A percentile compares a stretch with the other conserved stretches of the same genome.
phyloP scores from a whole-genome alignment of 2,888 invertebrate species.

The Andrena bicolor region DNA sequence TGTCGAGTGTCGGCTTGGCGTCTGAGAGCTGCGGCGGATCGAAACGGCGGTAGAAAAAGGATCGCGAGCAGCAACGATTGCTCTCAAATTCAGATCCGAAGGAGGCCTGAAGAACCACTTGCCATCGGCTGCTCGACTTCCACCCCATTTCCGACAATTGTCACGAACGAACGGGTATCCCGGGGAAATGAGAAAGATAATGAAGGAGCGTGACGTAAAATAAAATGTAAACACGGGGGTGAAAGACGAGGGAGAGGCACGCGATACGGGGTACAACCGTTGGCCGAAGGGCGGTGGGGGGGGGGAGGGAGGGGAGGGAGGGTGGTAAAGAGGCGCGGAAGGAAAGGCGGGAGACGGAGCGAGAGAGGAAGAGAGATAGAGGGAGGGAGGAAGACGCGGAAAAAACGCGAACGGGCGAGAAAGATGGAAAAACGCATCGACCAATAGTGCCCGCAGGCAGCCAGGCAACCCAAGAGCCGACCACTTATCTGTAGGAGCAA shows the following conservation, averaged over 20 bases:
- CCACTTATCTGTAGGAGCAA: slow-evolving; percentile 84
- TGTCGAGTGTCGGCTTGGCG: background rate
- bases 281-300: slow-evolving; percentile 12
- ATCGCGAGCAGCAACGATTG: slow-evolving; percentile 50
- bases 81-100: slow-evolving; percentile 66
- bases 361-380: slow-evolving; percentile 1
- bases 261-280: slow-evolving; percentile 45
- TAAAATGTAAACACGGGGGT: slow-evolving; percentile 78
- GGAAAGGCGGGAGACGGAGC: slow-evolving; percentile 36
- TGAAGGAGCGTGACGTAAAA: slow-evolving; percentile 78
- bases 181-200: slow-evolving; percentile 78
- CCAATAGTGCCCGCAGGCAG: slow-evolving; percentile 81
- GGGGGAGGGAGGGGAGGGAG: slow-evolving; percentile 29
- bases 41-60: slow-evolving; percentile 21
- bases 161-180: slow-evolving; percentile 74
- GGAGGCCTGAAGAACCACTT: slow-evolving; percentile 65
- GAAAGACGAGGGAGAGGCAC: slow-evolving; percentile 58
- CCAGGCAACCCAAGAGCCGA: slow-evolving; percentile 80
- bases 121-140: slow-evolving; percentile 73
- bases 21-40: background rate
- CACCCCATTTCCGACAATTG: slow-evolving; percentile 74
- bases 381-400: slow-evolving; percentile 3
- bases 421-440: slow-evolving; percentile 80
- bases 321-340: slow-evolving; percentile 46
- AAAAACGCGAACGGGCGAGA: slow-evolving; percentile 53